phyloP scores from a whole-genome alignment of 1,140 invertebrate species.

The Drosophila erecta region DNA sequence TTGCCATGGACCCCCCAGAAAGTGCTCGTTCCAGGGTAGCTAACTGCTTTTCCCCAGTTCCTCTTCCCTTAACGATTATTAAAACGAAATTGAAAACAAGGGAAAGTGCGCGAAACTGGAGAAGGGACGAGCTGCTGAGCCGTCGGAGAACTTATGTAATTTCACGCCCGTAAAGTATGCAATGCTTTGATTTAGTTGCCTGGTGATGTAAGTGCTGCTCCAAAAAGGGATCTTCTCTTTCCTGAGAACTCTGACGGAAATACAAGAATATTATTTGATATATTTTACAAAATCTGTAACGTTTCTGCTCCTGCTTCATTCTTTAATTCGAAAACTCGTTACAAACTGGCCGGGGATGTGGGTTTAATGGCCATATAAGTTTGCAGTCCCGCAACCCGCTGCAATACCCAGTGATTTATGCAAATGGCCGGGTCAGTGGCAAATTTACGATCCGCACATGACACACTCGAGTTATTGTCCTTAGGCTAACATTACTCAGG shows the following conservation, averaged over 20 bases:
- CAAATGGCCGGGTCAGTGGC: slow-evolving; percentile 53
- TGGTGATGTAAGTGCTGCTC: slow-evolving; percentile 30
- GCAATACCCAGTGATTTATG: slow-evolving; percentile 58
- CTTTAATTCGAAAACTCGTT: slow-evolving; percentile 8
- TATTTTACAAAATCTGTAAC: neutral
- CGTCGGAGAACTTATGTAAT: slow-evolving; percentile 60
- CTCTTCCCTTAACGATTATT: slow-evolving; percentile 53
- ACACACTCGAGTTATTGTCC: slow-evolving; percentile 43
- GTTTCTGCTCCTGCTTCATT: too few relatives aligned
- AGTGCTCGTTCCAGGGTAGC: neutral
- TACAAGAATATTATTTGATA: neutral
- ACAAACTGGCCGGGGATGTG: slow-evolving; percentile 17
- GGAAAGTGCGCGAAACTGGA: slow-evolving; percentile 17
- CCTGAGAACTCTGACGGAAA: neutral
- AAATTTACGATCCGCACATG: slow-evolving; percentile 54
- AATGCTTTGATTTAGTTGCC: slow-evolving; percentile 66
- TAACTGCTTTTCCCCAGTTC: neutral
- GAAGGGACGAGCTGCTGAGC: neutral
- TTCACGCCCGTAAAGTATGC: slow-evolving; percentile 62
- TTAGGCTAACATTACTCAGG: slow-evolving; percentile 30
- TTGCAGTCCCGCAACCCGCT: slow-evolving; percentile 3
- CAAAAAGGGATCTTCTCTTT: too few relatives aligned
- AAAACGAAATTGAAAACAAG: slow-evolving; percentile 74
- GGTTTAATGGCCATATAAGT: slow-evolving; percentile 40
- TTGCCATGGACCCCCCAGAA: slow-evolving; percentile 35